Evolutionary conservation across 2,888 invertebrate genomes (phyloP).

Genomic region (Amblyjoppa fuscipennis): DNA sequence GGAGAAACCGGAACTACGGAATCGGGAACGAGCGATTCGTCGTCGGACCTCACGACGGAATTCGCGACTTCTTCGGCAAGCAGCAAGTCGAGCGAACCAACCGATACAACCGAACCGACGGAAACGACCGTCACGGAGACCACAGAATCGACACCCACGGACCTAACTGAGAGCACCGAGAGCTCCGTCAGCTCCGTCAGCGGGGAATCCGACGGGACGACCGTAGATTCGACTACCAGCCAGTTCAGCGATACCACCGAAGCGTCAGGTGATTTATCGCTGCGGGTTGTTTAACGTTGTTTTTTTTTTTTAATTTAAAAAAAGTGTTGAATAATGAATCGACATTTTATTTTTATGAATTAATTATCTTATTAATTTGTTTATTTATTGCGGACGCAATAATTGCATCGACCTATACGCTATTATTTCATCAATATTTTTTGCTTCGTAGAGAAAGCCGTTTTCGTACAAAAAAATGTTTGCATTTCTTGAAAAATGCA

Average conservation of each 20-base stretch:
- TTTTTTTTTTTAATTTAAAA: too few relatives aligned
- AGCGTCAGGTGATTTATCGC: constrained; percentile 36
- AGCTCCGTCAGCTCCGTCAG: constrained; percentile 63
- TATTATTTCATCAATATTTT: too few relatives aligned
- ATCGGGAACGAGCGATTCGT: constrained; percentile 62
- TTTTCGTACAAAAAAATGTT: too few relatives aligned
- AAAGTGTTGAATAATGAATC: too few relatives aligned
- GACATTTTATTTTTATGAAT: too few relatives aligned
- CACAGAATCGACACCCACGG: constrained; percentile 64
- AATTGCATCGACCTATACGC: too few relatives aligned
- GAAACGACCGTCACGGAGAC: constrained; percentile 49
- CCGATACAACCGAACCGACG: constrained; percentile 69
- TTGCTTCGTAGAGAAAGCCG: too few relatives aligned
- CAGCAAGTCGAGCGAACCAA: constrained; percentile 69
- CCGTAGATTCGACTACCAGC: constrained; percentile 52
- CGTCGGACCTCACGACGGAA: constrained; percentile 50
- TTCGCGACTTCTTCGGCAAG: constrained; percentile 53
- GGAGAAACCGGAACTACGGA: constrained; percentile 60
- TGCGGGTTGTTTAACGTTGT: too few relatives aligned
- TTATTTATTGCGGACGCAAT: too few relatives aligned
- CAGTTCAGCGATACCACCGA: constrained; percentile 55
- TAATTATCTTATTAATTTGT: too few relatives aligned
- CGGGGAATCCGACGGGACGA: constrained; percentile 54
- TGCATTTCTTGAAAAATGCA: too few relatives aligned
- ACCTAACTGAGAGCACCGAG: constrained; percentile 67